Base-by-base conservation (phyloP, 1,140 invertebrate genomes). In the Lutraria rhynchaena region DNA sequence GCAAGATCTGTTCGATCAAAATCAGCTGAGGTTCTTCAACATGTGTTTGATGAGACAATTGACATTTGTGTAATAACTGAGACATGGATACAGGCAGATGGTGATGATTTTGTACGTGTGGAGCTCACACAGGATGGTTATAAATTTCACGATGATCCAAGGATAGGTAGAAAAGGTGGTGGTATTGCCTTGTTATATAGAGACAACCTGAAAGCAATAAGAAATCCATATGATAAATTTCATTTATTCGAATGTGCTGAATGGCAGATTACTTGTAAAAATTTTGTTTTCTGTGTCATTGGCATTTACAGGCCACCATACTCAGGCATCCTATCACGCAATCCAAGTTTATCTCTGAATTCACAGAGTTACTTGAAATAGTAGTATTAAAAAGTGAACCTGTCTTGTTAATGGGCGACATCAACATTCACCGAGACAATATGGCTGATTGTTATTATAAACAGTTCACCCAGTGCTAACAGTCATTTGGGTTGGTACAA, bases 231-330 rank as follows among this genome's bases (percentile, higher is more conserved):
- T 51, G 31, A 51, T 31, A 55, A 55, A 57, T 53, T 55, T 57
- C 31, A 53, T 9, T 57, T 51, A n/a, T 73, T 73, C 57, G 69
- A 55, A 57, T 57, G 35, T 57, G 69, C 51, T n/a, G 69, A 73
- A 51, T 73, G 69, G 31, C n/a, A n/a, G n/a, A n/a, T n/a, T n/a
- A n/a, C n/a, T n/a, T n/a, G n/a, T n/a, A n/a, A n/a, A n/a, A n/a
- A n/a, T n/a, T n/a, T n/a, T n/a, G n/a, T n/a, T n/a, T n/a, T n/a
- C n/a, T n/a, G n/a, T n/a, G n/a, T n/a, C n/a, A n/a, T n/a, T n/a
- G 19, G 35, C 33, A 7, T 73, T 31, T 31, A 57, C 19, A 53
- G 19, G 17, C 53, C 53, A 35, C 53, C n/a, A 55, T 73, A 27
- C 37, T 44, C 31, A 11, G 65, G 31, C 65, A 17, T 15, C 65